phyloP scores from a whole-genome alignment of 2,797 vertebrate genomes.

The Kryptolebias ocellatus region DNA sequence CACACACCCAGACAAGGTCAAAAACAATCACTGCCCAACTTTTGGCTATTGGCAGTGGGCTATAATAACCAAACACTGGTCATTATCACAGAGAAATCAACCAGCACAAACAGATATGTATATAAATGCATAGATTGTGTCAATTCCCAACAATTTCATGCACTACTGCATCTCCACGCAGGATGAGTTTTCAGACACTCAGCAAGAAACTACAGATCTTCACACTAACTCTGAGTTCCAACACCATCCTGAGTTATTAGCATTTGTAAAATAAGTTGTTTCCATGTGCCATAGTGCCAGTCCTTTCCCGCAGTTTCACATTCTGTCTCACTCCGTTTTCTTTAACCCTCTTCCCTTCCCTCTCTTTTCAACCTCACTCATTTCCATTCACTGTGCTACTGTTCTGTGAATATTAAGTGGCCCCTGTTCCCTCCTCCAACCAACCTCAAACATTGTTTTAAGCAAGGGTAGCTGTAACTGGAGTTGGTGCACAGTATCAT shows the following conservation, averaged over 20 bases:
- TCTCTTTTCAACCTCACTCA: slow-evolving; percentile 67
- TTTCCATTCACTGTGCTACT: slow-evolving; percentile 80
- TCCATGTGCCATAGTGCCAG: slow-evolving; percentile 62
- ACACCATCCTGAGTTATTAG: slow-evolving; percentile 56
- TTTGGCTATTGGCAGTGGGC: too few species aligned
- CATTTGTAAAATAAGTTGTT: slow-evolving; percentile 70
- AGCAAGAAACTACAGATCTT: slow-evolving; percentile 39
- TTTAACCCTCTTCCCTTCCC: not conserved
- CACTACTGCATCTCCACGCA: slow-evolving; percentile 18
- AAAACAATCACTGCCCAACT: too few species aligned
- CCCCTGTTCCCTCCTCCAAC: slow-evolving; percentile 71
- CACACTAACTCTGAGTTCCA: slow-evolving; percentile 46
- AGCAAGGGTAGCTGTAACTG: slow-evolving; percentile 41
- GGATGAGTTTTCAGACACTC: slow-evolving; percentile 38
- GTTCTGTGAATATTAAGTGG: slow-evolving; percentile 83
- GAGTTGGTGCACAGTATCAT: slow-evolving; percentile 20
- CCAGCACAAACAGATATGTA: slow-evolving; percentile 25
- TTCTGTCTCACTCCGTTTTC: slow-evolving; percentile 76
- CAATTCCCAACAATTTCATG: slow-evolving; percentile 56
- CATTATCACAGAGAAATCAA: slow-evolving; percentile 42
- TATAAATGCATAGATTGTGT: slow-evolving; percentile 36
- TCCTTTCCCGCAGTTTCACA: slow-evolving; percentile 78
- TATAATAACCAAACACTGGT: slow-evolving; percentile 5
- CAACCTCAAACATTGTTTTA: slow-evolving; percentile 75
- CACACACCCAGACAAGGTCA: too few species aligned